phyloP scores from a whole-genome alignment of 2,888 invertebrate species.

The Linyphia triangularis region DNA sequence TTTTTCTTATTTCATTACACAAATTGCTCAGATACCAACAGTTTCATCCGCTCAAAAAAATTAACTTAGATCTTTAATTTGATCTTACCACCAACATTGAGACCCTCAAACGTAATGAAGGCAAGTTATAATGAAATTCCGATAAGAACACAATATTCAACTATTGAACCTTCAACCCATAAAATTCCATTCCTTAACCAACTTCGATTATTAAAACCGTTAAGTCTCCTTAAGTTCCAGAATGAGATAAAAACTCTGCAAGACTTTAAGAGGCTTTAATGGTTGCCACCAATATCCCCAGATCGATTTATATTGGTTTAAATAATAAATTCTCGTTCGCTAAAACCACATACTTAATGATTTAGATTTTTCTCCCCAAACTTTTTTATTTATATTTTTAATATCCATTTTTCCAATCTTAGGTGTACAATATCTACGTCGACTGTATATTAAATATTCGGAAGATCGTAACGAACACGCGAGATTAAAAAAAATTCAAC shows the following conservation, averaged over 20 bases:
- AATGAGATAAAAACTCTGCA: background rate
- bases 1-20: no score
- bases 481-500: constrained; percentile 35
- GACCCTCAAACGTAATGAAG: no score
- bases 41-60: no score
- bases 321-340: constrained; percentile 29
- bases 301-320: constrained; percentile 58
- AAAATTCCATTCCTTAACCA: background rate
- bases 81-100: no score
- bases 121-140: no score
- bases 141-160: no score
- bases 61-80: no score
- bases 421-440: background rate
- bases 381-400: constrained; percentile 16
- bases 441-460: constrained; percentile 49
- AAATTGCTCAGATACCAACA: no score
- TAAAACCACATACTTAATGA: constrained; percentile 34
- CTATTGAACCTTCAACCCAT: no score
- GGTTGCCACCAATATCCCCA: constrained; percentile 11
- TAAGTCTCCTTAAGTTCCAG: background rate
- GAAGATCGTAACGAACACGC: constrained; percentile 21
- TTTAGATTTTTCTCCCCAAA: constrained; percentile 42
- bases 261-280: background rate
- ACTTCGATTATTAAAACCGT: constrained; percentile 1
- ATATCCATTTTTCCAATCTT: constrained; percentile 53